Conservation (phyloP, 2,113 vertebrate genomes). For the Campylomormyrus tamandua region DNA sequence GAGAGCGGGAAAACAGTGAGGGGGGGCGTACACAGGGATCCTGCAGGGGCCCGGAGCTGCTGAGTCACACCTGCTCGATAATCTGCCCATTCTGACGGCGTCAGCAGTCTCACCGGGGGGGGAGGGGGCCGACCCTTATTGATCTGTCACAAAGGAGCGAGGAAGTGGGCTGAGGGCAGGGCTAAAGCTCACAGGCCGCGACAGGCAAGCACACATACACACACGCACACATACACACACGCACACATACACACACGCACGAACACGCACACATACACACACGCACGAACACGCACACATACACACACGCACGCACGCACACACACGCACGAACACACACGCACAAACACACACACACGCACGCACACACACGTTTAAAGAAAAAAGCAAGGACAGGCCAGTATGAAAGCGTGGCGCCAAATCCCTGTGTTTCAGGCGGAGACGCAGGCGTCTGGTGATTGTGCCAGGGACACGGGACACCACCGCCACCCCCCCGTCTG, state of each 20-base stretch:
- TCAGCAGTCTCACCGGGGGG: conserved; percentile 27
- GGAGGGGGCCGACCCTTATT: conserved; percentile 24
- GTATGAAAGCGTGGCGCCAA: background rate
- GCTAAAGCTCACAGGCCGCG: background rate
- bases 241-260: too few relatives aligned
- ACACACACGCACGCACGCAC: background rate
- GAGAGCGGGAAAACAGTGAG: background rate
- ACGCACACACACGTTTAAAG: background rate
- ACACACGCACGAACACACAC: too few relatives aligned
- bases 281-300: too few relatives aligned
- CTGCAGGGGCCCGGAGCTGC: conserved; percentile 53
- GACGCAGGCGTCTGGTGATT: background rate
- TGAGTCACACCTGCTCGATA: conserved; percentile 66
- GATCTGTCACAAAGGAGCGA: conserved; percentile 24
- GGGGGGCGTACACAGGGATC: conserved; percentile 30
- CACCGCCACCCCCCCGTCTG: too few relatives aligned
- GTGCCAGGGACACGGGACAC: background rate
- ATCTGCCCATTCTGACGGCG: conserved; percentile 36
- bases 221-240: background rate
- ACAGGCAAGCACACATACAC: background rate
- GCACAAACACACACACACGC: too few relatives aligned
- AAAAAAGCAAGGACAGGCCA: background rate
- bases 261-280: background rate
- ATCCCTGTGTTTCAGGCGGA: background rate
- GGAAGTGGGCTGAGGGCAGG: background rate